A percentile compares a stretch with the other conserved stretches of the same genome.
Conservation (phyloP, 2,888 invertebrate genomes). For the Listrodromus nycthemerus region DNA sequence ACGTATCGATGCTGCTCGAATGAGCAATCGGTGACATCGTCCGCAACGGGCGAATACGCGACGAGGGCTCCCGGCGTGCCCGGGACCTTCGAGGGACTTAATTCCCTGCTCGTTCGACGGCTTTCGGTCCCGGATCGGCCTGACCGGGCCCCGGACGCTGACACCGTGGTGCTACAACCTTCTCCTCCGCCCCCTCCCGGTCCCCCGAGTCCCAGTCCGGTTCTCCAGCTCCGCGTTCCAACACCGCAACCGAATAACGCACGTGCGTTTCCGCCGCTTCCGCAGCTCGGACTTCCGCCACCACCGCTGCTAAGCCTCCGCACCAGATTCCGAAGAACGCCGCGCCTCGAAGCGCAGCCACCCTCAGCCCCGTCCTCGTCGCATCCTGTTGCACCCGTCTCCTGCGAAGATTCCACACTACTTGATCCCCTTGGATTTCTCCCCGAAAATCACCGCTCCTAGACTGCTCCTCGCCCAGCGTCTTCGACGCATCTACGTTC, state of each 20-base stretch:
- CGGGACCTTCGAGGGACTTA: conserved; percentile 78
- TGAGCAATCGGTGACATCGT: conserved; percentile 65
- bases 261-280: conserved; percentile 36
- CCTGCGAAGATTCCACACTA: conserved; percentile 70
- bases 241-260: conserved; percentile 55
- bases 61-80: conserved; percentile 66
- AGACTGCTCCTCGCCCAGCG: neutral
- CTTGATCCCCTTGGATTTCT: neutral
- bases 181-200: conserved; percentile 49
- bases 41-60: conserved; percentile 56
- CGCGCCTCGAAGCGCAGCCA: conserved; percentile 50
- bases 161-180: conserved; percentile 78
- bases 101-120: conserved; percentile 80
- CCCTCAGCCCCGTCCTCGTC: conserved; percentile 49
- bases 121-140: conserved; percentile 78
- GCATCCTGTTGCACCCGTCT: conserved; percentile 57
- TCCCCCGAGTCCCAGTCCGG: conserved; percentile 17
- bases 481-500: conserved; percentile 28
- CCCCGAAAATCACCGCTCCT: neutral
- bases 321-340: conserved; percentile 74
- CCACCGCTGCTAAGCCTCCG: conserved; percentile 74
- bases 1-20: conserved; percentile 18
- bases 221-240: conserved; percentile 48
- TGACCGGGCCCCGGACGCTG: conserved; percentile 76
- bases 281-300: conserved; percentile 29